Conservation (phyloP, 2,888 invertebrate species). For the Drosophila putrida region DNA sequence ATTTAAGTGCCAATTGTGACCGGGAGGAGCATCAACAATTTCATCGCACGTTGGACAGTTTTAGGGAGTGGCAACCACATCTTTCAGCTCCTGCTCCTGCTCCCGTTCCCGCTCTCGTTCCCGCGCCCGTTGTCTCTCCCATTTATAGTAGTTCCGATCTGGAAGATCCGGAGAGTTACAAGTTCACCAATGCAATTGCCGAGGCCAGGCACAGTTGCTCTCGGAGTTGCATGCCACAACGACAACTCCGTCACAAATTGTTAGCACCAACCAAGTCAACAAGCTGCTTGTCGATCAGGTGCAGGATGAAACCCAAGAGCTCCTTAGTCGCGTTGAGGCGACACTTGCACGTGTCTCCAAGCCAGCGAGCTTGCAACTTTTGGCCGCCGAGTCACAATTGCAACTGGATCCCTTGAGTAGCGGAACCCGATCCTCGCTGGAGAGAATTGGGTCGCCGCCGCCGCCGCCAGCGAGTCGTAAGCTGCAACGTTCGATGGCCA, state of each 20-base stretch:
- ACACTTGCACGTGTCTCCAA: constrained; percentile 47
- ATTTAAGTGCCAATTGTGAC: constrained; percentile 51
- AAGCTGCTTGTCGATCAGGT: constrained; percentile 24
- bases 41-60: constrained; percentile 45
- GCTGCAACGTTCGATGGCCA: constrained; percentile 77
- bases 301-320: constrained; percentile 37
- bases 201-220: constrained; percentile 56
- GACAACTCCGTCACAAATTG: constrained; percentile 1
- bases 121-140: constrained; percentile 1
- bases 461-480: constrained; percentile 49
- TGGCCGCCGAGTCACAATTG: constrained; percentile 23
- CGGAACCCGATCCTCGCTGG: constrained; percentile 12
- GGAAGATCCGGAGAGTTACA: constrained; percentile 59
- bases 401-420: constrained; percentile 11
- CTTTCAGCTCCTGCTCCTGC: neutral
- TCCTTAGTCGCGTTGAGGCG: constrained; percentile 49
- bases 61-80: constrained; percentile 38
- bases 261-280: neutral
- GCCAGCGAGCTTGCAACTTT: constrained; percentile 38
- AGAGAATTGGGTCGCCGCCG: constrained; percentile 9
- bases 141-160: constrained; percentile 44
- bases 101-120: neutral
- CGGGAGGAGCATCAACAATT: constrained; percentile 56
- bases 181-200: constrained; percentile 67
- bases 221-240: constrained; percentile 30